Evolutionary conservation across 2,888 invertebrate genomes (phyloP).

Genomic region (Clepsis dumicolana): DNA sequence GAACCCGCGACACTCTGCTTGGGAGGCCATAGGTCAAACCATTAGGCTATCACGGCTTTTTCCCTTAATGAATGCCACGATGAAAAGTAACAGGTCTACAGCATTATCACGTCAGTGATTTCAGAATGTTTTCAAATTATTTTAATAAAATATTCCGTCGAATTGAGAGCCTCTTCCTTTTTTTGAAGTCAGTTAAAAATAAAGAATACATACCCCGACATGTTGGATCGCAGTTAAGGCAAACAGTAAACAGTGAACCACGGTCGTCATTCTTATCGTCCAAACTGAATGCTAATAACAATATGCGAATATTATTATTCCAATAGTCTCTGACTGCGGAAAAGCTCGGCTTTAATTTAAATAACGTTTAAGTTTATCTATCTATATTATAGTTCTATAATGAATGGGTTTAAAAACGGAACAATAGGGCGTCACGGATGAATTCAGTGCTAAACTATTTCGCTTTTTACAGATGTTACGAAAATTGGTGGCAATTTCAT

Average conservation of each 20-base stretch:
- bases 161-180: too few species aligned
- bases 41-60: too few species aligned
- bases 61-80: too few species aligned
- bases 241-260: not conserved
- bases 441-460: not conserved
- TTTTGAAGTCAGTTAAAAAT: too few species aligned
- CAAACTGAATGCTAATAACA: not conserved
- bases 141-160: too few species aligned
- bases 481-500: too few species aligned
- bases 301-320: not conserved
- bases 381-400: not conserved
- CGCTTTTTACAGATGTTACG: not conserved
- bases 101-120: too few species aligned
- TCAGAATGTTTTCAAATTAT: too few species aligned
- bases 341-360: not conserved
- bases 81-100: too few species aligned
- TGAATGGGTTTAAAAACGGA: not conserved
- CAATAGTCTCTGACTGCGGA: not conserved
- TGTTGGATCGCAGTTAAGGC: not conserved
- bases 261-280: not conserved
- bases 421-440: not conserved
- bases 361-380: not conserved
- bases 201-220: not conserved
- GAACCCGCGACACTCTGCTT: too few species aligned
- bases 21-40: too few species aligned